Evolutionary conservation across 2,888 invertebrate species (phyloP).

Genomic region (Patella pellucida): DNA sequence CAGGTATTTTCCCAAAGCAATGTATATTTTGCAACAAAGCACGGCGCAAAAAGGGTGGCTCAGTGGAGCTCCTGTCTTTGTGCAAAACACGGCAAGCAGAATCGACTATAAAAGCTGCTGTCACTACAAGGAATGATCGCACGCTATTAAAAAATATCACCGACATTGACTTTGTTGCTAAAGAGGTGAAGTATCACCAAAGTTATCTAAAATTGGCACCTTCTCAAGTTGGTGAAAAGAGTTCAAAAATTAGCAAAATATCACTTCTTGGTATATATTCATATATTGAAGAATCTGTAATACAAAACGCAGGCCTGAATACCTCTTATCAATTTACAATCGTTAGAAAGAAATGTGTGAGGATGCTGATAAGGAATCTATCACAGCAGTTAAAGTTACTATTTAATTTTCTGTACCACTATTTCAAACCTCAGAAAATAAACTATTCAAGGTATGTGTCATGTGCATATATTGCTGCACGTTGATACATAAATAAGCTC

Average conservation of each 20-base stretch:
- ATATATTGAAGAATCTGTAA: slow-evolving; percentile 17
- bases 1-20: slow-evolving; percentile 5
- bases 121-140: slow-evolving; percentile 12
- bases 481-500: too few species aligned
- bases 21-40: slow-evolving; percentile 13
- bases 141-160: background rate
- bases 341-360: slow-evolving; percentile 15
- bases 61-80: slow-evolving; percentile 4
- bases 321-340: too few species aligned
- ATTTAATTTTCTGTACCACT: too few species aligned
- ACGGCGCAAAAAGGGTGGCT: background rate
- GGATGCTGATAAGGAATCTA: background rate
- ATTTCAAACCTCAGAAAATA: too few species aligned
- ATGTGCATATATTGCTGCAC: too few species aligned
- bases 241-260: background rate
- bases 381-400: too few species aligned
- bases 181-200: too few species aligned
- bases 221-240: background rate
- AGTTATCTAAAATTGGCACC: slow-evolving; percentile 9
- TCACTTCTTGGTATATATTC: background rate
- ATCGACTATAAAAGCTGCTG: slow-evolving; percentile 12
- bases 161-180: slow-evolving; percentile 1
- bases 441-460: too few species aligned
- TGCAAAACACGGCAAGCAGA: slow-evolving; percentile 16
- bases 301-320: slow-evolving; percentile 17